Percentiles rank a stretch among this genome's conserved stretches.
phyloP scores from a whole-genome alignment of 1,140 invertebrate species.

The Elymnias hypermnestra region DNA sequence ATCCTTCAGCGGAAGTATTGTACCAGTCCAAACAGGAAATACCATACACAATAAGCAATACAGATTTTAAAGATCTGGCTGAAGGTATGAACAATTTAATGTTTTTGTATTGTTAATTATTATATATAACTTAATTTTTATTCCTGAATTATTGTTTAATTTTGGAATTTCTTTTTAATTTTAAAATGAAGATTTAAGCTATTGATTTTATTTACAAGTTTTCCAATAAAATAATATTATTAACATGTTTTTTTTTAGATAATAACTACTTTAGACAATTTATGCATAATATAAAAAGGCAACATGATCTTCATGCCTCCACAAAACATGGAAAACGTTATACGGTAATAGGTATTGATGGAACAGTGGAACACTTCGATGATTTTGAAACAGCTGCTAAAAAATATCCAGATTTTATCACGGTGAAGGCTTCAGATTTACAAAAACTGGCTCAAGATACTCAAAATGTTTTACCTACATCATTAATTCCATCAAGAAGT shows the following conservation, averaged over 20 bases:
- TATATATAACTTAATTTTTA: too few relatives aligned
- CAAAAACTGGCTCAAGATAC: constrained; percentile 5
- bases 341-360: constrained; percentile 35
- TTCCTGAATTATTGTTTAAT: too few relatives aligned
- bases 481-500: too few relatives aligned
- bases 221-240: too few relatives aligned
- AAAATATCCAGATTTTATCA: constrained; percentile 29
- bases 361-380: constrained; percentile 37
- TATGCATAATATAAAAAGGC: constrained; percentile 2
- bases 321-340: constrained; percentile 23
- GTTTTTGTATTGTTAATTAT: too few relatives aligned
- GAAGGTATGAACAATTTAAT: too few relatives aligned
- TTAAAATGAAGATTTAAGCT: too few relatives aligned
- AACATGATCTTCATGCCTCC: constrained; percentile 5
- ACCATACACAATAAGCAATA: constrained; percentile 9
- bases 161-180: too few relatives aligned
- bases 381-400: constrained; percentile 24
- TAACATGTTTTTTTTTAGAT: neutral
- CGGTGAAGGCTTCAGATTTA: constrained; percentile 30
- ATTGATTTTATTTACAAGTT: too few relatives aligned
- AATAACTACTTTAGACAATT: neutral
- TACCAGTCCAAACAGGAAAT: constrained; percentile 5
- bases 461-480: neutral
- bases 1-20: constrained; percentile 11
- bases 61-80: too few relatives aligned